Conservation (phyloP, 2,797 vertebrate genomes). For the Falco naumanni region DNA sequence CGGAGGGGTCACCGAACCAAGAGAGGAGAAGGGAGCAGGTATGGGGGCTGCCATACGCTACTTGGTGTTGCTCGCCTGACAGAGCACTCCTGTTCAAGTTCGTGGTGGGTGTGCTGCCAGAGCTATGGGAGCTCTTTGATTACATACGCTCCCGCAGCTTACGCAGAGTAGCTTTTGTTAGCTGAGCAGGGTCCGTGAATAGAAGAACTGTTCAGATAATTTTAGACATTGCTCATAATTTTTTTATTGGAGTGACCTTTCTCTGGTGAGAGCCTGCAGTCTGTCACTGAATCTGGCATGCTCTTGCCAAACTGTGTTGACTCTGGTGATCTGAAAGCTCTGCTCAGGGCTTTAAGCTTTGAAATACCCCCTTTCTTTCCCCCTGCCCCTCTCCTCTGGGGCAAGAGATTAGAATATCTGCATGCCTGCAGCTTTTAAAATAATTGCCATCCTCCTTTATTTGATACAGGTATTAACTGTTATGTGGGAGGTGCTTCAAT, state of each 20-base stretch:
- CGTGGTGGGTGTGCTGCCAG: not conserved
- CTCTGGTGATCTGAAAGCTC: not conserved
- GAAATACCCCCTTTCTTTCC: not conserved
- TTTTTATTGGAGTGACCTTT: slow-evolving; percentile 46
- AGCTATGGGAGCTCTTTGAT: not conserved
- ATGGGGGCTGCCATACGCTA: rapidly evolving
- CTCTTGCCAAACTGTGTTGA: not conserved
- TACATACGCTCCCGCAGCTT: not conserved
- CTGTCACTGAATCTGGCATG: not conserved
- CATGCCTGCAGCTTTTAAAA: slow-evolving; percentile 12
- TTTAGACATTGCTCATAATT: slow-evolving; percentile 41
- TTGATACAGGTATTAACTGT: not conserved
- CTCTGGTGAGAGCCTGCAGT: not conserved
- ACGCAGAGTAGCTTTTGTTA: slow-evolving; percentile 6
- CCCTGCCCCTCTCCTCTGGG: not conserved
- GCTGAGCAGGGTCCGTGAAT: not conserved
- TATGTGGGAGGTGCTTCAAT: not conserved
- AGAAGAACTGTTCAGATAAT: slow-evolving; percentile 42
- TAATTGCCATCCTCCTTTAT: slow-evolving; percentile 16
- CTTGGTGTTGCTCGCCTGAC: rapidly evolving
- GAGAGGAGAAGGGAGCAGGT: rapidly evolving
- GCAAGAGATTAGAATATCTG: slow-evolving; percentile 15
- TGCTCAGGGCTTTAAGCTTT: slow-evolving; percentile 4
- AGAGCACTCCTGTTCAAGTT: not conserved
- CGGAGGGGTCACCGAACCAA: rapidly evolving